Conservation (phyloP, 1,140 invertebrate genomes). For the Procambarus clarkii region DNA sequence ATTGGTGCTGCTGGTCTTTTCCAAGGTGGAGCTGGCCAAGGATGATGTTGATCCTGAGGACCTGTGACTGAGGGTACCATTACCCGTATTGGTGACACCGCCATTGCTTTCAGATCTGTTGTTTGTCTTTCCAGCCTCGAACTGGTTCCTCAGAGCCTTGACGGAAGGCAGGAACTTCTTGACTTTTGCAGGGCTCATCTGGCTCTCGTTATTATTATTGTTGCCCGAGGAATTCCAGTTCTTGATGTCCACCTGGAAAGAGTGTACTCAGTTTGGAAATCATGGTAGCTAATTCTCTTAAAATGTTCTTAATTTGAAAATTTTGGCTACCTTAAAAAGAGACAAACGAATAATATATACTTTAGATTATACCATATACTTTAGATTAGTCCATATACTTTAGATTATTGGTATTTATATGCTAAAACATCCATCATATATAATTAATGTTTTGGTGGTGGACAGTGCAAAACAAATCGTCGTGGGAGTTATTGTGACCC, state of each 20-base stretch:
- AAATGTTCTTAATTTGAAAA: too few relatives aligned
- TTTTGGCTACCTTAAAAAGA: too few relatives aligned
- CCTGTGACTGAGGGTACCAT: constrained; percentile 45
- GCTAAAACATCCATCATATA: too few relatives aligned
- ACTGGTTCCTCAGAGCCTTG: constrained; percentile 73
- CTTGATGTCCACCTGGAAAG: constrained; percentile 71
- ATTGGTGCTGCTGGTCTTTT: constrained; percentile 60
- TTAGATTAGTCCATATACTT: too few relatives aligned
- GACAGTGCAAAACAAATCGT: too few relatives aligned
- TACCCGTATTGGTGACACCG: constrained; percentile 30
- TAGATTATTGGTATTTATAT: too few relatives aligned
- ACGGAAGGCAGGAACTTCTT: constrained; percentile 74
- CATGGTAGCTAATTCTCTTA: too few relatives aligned
- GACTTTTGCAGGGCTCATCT: constrained; percentile 64
- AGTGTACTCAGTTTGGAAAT: too few relatives aligned
- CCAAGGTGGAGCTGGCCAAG: constrained; percentile 59
- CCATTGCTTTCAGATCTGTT: constrained; percentile 33
- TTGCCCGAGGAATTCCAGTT: constrained; percentile 64
- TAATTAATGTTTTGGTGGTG: too few relatives aligned
- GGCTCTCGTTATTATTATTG: constrained; percentile 45
- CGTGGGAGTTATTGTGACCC: too few relatives aligned
- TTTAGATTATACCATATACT: too few relatives aligned
- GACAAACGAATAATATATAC: too few relatives aligned
- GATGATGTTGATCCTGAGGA: constrained; percentile 62
- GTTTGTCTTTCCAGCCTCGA: constrained; percentile 72